phyloP scores from a whole-genome alignment of 2,113 vertebrate species.

The Gallinago jamesoni region DNA sequence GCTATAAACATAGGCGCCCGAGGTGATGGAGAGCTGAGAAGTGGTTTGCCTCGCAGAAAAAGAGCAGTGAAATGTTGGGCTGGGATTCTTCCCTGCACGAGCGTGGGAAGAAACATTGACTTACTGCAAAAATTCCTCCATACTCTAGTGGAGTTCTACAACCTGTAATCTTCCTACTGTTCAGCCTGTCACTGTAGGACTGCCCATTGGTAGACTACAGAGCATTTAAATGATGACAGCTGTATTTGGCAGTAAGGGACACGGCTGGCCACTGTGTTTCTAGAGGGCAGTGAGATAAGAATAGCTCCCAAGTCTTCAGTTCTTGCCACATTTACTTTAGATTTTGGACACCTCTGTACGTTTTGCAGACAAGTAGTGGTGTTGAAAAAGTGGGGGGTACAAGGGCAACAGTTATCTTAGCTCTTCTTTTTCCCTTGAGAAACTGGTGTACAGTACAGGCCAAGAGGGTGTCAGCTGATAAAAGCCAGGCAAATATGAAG shows the following conservation, averaged over 20 bases:
- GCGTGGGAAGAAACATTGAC: not conserved
- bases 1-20: not conserved
- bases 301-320: not conserved
- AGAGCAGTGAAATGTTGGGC: not conserved
- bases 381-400: not conserved
- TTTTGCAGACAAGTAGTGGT: constrained; percentile 5
- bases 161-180: not conserved
- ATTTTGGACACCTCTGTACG: not conserved
- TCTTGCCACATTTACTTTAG: not conserved
- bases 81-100: not conserved
- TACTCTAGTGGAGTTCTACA: not conserved
- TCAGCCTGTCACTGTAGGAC: not conserved
- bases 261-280: not conserved
- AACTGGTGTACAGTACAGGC: not conserved
- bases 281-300: not conserved
- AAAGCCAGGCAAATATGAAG: constrained; percentile 14
- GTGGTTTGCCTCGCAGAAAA: not conserved
- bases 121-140: not conserved
- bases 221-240: constrained; percentile 16
- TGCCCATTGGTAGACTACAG: not conserved
- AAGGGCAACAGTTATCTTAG: not conserved
- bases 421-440: constrained; percentile 48
- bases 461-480: constrained; percentile 40
- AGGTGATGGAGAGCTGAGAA: not conserved
- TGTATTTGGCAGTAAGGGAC: not conserved